Evolutionary conservation across 2,797 vertebrate genomes (phyloP).

Genomic region (Distichodus sexfasciatus): DNA sequence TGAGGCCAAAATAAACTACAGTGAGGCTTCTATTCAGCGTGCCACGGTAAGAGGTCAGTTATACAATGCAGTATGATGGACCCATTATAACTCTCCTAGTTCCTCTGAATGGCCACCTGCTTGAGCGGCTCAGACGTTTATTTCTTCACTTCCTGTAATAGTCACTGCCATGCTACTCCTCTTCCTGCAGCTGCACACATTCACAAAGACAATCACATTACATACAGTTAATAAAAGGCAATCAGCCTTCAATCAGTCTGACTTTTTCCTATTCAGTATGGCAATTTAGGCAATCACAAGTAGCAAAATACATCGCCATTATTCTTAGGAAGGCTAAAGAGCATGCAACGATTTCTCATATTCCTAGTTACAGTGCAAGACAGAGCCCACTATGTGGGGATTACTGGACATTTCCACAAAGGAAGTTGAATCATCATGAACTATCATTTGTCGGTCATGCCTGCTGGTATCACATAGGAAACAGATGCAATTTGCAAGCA

Average conservation of each 20-base stretch:
- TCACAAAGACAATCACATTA: neutral
- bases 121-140: conserved; percentile 4
- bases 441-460: neutral
- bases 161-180: neutral
- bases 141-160: conserved; percentile 44
- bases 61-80: neutral
- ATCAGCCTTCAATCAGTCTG: neutral
- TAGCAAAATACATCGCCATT: neutral
- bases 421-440: conserved; percentile 13
- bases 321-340: neutral
- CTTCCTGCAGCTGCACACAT: conserved; percentile 39
- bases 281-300: neutral
- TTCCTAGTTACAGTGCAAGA: neutral
- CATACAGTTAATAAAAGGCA: neutral
- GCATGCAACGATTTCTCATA: neutral
- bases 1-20: neutral
- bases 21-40: neutral
- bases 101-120: conserved; percentile 20
- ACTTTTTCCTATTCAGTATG: neutral
- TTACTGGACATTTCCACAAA: neutral
- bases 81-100: neutral
- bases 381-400: neutral
- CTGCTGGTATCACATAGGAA: conserved; percentile 27
- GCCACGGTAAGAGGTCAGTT: neutral
- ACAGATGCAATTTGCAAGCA: conserved; percentile 6